Percentiles rank a stretch among this genome's conserved stretches.
phyloP scores from a whole-genome alignment of 2,888 invertebrate species.

The Apeira syringaria region DNA sequence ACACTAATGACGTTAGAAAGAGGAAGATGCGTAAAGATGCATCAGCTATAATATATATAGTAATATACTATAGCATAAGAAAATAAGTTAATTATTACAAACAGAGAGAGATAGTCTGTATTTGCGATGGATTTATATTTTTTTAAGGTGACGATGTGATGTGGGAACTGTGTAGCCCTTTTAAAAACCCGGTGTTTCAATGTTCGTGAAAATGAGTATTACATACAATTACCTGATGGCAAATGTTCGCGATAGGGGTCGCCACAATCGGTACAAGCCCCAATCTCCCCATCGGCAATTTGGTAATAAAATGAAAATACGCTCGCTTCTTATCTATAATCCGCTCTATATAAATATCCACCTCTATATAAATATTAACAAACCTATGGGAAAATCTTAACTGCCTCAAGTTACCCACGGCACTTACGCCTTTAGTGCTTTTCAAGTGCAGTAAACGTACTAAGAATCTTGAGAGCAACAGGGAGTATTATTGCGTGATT shows the following conservation, averaged over 20 bases:
- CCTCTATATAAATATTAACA: slow-evolving; percentile 71
- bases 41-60: too few relatives aligned
- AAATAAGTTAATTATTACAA: too few relatives aligned
- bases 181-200: slow-evolving; percentile 56
- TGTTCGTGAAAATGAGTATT: slow-evolving; percentile 60
- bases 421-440: slow-evolving; percentile 36
- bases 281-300: slow-evolving; percentile 82
- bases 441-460: slow-evolving; percentile 16
- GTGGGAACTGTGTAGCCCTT: too few relatives aligned
- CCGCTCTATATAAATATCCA: slow-evolving; percentile 75
- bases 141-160: too few relatives aligned
- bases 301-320: slow-evolving; percentile 85
- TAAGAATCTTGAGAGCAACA: slow-evolving; percentile 12
- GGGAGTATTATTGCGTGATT: slow-evolving; percentile 23
- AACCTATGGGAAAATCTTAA: slow-evolving; percentile 25
- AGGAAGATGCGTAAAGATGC: too few relatives aligned
- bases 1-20: too few relatives aligned
- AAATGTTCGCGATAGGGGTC: slow-evolving; percentile 68
- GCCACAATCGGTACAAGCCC: slow-evolving; percentile 61
- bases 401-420: slow-evolving; percentile 29
- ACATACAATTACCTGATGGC: slow-evolving; percentile 70
- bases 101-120: too few relatives aligned
- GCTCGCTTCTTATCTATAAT: slow-evolving; percentile 76
- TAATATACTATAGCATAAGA: too few relatives aligned
- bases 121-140: too few relatives aligned